These are phyloP conservation scores for Prinia subflava DNA, from an alignment of 2,113 vertebrate genomes.

Conservation along the genomic window DNA sequence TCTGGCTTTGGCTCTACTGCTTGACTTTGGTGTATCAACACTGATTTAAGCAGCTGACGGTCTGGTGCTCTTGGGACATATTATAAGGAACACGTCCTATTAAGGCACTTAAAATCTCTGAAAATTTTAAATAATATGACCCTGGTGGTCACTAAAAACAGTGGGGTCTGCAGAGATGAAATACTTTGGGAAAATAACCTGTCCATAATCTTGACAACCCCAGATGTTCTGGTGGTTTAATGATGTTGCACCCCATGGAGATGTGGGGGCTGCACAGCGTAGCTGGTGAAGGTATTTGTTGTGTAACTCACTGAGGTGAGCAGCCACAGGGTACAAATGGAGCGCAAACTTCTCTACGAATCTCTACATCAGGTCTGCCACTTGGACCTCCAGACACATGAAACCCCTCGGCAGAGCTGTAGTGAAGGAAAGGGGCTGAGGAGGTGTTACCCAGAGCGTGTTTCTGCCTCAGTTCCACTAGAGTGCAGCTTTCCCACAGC, in stretches of 20 bases:
- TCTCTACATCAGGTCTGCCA: rapidly evolving
- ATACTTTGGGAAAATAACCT: neutral
- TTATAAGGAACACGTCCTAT: neutral
- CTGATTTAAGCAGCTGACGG: neutral
- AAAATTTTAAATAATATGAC: neutral
- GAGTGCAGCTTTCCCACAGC: slow-evolving; percentile 42
- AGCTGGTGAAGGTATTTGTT: neutral
- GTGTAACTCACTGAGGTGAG: neutral
- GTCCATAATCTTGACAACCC: neutral
- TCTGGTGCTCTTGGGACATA: neutral
- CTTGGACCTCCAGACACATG: neutral
- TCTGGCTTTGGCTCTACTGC: neutral
- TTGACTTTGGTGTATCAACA: neutral
- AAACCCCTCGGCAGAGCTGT: neutral
- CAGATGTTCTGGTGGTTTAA: neutral
- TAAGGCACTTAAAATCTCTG: neutral
- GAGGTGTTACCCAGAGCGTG: neutral
- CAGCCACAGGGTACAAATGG: rapidly evolving
- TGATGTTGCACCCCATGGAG: neutral
- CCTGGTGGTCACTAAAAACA: neutral
- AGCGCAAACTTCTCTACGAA: neutral
- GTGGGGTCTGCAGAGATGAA: neutral
- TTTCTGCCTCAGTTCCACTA: slow-evolving; percentile 16
- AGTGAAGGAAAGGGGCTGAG: no score
- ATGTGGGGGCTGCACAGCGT: rapidly evolving